Conservation (phyloP, 2,888 invertebrate species). For the Busseola fusca region DNA sequence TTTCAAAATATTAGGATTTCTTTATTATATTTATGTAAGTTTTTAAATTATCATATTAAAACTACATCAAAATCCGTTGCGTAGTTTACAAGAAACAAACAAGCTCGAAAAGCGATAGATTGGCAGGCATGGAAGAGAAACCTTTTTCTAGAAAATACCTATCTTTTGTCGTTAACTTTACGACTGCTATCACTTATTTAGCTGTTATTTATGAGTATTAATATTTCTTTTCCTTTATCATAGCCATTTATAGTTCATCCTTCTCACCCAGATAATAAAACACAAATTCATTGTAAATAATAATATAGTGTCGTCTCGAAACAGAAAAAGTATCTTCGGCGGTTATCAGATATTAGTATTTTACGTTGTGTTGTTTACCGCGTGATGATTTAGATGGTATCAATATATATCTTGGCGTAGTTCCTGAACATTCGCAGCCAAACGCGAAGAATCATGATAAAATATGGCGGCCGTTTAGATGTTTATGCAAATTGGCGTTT, state of each 20-base stretch:
- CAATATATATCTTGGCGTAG: slow-evolving; percentile 56
- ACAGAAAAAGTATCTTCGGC: slow-evolving; percentile 17
- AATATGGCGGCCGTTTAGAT: slow-evolving; percentile 46
- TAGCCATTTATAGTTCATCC: slow-evolving; percentile 16
- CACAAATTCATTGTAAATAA: slow-evolving; percentile 39
- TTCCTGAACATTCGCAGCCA: slow-evolving; percentile 33
- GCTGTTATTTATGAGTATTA: neutral
- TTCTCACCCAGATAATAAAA: slow-evolving; percentile 36
- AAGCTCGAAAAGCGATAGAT: neutral
- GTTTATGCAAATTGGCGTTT: slow-evolving; percentile 47
- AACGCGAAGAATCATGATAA: slow-evolving; percentile 43
- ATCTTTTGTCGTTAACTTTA: neutral
- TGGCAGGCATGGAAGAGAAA: neutral
- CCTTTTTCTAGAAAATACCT: neutral
- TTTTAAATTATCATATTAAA: too few relatives aligned
- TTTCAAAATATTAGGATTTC: neutral
- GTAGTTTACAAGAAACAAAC: neutral
- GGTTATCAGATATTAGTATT: slow-evolving; percentile 44
- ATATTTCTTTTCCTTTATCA: slow-evolving; percentile 19
- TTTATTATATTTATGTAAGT: too few relatives aligned
- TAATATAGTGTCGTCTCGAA: slow-evolving; percentile 22
- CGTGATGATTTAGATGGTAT: slow-evolving; percentile 64
- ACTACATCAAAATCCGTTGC: too few relatives aligned
- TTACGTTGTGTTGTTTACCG: slow-evolving; percentile 53
- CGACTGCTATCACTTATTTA: neutral